A percentile compares a stretch with the other conserved stretches of the same genome.
phyloP scores from a whole-genome alignment of 2,888 invertebrate genomes.

The Tholera decimalis region DNA sequence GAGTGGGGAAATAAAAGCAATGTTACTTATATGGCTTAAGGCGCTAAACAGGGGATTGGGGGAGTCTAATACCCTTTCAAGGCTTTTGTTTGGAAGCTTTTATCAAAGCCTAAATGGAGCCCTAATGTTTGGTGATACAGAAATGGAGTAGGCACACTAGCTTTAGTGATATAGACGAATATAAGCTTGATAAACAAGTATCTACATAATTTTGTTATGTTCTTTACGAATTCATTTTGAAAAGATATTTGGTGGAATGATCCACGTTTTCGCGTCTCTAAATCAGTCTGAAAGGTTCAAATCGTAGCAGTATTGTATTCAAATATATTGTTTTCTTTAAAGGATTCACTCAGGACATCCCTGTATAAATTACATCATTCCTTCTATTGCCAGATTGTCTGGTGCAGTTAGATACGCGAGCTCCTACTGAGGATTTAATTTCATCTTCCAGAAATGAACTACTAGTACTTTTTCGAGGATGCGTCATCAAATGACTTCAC shows the following conservation, averaged over 20 bases:
- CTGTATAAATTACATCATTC: background rate
- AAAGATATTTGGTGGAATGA: background rate
- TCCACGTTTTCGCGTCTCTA: background rate
- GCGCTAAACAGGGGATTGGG: slow-evolving; percentile 59
- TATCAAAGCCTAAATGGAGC: slow-evolving; percentile 58
- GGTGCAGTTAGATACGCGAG: too few species aligned
- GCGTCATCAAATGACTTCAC: too few species aligned
- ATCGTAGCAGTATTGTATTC: background rate
- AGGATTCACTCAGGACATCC: background rate
- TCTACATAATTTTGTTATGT: too few species aligned
- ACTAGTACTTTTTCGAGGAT: too few species aligned
- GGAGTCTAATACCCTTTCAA: slow-evolving; percentile 64
- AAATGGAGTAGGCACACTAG: slow-evolving; percentile 25
- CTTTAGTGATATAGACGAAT: slow-evolving; percentile 3
- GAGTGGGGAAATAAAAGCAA: slow-evolving; percentile 55
- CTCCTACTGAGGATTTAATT: too few species aligned
- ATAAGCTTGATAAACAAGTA: background rate
- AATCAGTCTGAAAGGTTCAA: background rate
- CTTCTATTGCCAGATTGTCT: too few species aligned
- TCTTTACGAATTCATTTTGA: background rate
- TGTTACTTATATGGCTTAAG: slow-evolving; percentile 60
- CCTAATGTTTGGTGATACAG: slow-evolving; percentile 36
- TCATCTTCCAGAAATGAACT: too few species aligned
- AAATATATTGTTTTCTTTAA: background rate
- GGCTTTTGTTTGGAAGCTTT: slow-evolving; percentile 64